These are phyloP conservation scores for Drosophila basisetae DNA, from an alignment of 2,888 invertebrate genomes.

Conservation along the genomic window DNA sequence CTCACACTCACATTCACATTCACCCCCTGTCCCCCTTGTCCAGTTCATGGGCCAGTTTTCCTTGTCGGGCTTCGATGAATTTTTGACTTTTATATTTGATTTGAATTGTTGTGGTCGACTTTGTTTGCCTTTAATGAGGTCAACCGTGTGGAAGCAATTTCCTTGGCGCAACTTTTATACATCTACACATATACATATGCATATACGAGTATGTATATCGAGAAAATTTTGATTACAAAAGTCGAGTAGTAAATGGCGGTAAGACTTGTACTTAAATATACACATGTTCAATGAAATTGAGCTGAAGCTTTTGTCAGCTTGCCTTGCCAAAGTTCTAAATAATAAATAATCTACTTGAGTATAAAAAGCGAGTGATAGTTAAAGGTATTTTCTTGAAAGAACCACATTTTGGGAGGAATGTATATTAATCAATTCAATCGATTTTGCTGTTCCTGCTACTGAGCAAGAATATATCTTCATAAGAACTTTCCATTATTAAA, in stretches of 20 bases:
- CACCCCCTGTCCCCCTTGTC: constrained; percentile 4
- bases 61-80: constrained; percentile 67
- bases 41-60: constrained; percentile 13
- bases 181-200: constrained; percentile 5
- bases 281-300: neutral
- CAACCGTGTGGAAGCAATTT: constrained; percentile 71
- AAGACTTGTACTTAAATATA: neutral
- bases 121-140: constrained; percentile 75
- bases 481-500: neutral
- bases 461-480: neutral
- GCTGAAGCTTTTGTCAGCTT: neutral
- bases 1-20: neutral
- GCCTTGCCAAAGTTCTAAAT: neutral
- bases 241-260: constrained; percentile 17
- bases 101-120: constrained; percentile 76
- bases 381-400: neutral
- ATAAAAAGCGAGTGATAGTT: neutral
- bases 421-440: neutral
- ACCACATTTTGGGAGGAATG: neutral
- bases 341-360: neutral
- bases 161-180: constrained; percentile 48
- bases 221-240: constrained; percentile 45
- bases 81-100: constrained; percentile 80
- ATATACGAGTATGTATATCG: neutral
- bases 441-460: neutral